Base-by-base conservation (phyloP, 2,888 invertebrate genomes). In the Epicampocera succincta region DNA sequence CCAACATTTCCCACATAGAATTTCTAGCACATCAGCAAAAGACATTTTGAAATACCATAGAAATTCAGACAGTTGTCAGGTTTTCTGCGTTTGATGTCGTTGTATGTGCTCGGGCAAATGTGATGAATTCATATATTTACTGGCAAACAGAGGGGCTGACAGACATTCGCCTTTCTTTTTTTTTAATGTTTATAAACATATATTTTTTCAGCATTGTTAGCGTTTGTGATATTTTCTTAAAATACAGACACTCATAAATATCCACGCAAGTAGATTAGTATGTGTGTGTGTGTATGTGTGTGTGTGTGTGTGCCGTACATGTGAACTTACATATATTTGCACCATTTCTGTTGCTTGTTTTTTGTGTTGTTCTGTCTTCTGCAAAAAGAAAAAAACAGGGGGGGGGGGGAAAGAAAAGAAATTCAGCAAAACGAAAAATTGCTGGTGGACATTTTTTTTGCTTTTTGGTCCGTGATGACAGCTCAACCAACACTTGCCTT, bases 381-480 rank as follows among this genome's bases (percentile, higher is more conserved):
- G 21, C 15, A 29, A 8, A 19, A 58, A n/a, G 25, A 42, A 44
- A 65, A 8, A 15, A 17, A 19, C 33, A 40, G n/a, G 46, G 54
- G 19, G 25, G 40, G 2, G 2, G 52, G 9, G 25, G n/a, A n/a
- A n/a, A 33, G 33, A 33, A 44, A 50, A 38, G 61, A 46, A 60
- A 38, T 50, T 11, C 5, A 15, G 66, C 15, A 19, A 12, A 56
- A 61, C 50, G 38, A 72, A 60, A 84, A 74, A 72, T 40, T 77
- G 77, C 82, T 71, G 61, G 66, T 82, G 80, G 82, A 66, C 77
- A 82, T 74, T 76, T 82, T 33, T 77, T 56, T 74, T 63, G 65
- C n/a, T n/a, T 79, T 77, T 56, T 74, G 68, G 65, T 54, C 60
- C 58, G 72, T 79, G 75, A 77, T 73, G 78, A 75, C 81, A 82